Evolutionary conservation across 2,888 invertebrate genomes (phyloP), one percentile per base, ranked within the genome.

Genomic region (Halictus ligatus): DNA sequence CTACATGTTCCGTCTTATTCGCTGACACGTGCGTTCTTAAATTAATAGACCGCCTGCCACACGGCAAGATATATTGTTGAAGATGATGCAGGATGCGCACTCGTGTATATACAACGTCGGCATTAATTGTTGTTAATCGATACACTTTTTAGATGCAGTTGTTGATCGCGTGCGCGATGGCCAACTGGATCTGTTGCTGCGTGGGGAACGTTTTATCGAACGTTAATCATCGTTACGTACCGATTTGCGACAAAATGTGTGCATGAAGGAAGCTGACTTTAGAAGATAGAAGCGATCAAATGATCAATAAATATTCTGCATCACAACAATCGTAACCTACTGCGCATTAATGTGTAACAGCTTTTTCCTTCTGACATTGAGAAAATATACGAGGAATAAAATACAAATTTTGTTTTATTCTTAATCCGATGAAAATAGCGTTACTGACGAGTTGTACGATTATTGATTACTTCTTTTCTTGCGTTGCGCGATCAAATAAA

Each of bases 1-100:
- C 80, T 71, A 86, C 81, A 54, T 74, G 71, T 67, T 75, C 72
- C 67, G 85, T 85, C 85, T 85, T 85, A 58, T 58, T 75, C 75
- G 67, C 75, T 58, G 58, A 78, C 78, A 46, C 74, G 86, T 58
- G 69, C 60, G 74, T 85, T 48, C 86, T 86, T 86, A 81, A 85
- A 85, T 85, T 85, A 85, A 85, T 86, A 80, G 80, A 69, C 21
- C 43, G 86, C 43, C 54, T 60, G 29, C 60, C 75, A 48, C 75
- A 48, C 21, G 73, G 8, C 58, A 29, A 81, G 83, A 83, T 83
- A 82, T 58, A 83, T 72, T 67, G 75, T 25, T 25, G 85, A 84
- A 84, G 78, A 75, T 74, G 75, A 84, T 84, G 71, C 84, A 75
- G 40, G 73, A 48, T 25, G 78, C 58, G 60, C 69, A 74, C 67